A percentile compares a stretch with the other conserved stretches of the same genome.
phyloP scores from a whole-genome alignment of 2,888 invertebrate species.

The Ferdinandea cuprea region DNA sequence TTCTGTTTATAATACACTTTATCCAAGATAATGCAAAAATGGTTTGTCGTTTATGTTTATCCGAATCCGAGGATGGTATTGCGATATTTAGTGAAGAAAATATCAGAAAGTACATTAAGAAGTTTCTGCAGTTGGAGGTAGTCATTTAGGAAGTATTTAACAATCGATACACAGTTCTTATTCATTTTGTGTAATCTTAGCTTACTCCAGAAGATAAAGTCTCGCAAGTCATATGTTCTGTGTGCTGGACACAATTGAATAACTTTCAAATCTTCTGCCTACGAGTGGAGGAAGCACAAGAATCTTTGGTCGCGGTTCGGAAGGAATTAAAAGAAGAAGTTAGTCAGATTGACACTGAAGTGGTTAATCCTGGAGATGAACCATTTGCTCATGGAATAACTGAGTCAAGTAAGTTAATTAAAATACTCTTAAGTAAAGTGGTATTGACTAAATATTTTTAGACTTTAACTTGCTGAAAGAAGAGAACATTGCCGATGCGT shows the following conservation, averaged over 20 bases:
- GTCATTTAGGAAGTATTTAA: neutral
- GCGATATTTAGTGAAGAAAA: conserved; percentile 60
- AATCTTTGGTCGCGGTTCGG: conserved; percentile 11
- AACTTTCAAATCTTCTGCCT: conserved; percentile 73
- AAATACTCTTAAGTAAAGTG: neutral
- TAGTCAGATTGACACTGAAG: neutral
- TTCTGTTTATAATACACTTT: no score
- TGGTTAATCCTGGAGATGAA: neutral
- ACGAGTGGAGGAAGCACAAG: conserved; percentile 71
- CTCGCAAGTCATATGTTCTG: conserved; percentile 71
- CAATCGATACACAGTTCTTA: conserved; percentile 45
- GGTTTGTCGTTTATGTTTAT: conserved; percentile 64
- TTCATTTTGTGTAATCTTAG: conserved; percentile 6
- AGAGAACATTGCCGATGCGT: conserved; percentile 12
- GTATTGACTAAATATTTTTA: neutral
- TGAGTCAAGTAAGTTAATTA: neutral
- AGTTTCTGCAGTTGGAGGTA: conserved; percentile 55
- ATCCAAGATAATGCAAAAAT: conserved; percentile 32
- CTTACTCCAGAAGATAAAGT: conserved; percentile 69
- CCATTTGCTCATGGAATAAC: neutral
- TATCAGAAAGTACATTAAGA: conserved; percentile 49
- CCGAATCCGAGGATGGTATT: conserved; percentile 24
- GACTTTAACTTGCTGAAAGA: conserved; percentile 17
- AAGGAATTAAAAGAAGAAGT: conserved; percentile 13
- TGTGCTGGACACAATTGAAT: conserved; percentile 74